A percentile compares a stretch with the other conserved stretches of the same genome.
phyloP scores from a whole-genome alignment of 2,113 vertebrate species.

The Gambusia affinis region DNA sequence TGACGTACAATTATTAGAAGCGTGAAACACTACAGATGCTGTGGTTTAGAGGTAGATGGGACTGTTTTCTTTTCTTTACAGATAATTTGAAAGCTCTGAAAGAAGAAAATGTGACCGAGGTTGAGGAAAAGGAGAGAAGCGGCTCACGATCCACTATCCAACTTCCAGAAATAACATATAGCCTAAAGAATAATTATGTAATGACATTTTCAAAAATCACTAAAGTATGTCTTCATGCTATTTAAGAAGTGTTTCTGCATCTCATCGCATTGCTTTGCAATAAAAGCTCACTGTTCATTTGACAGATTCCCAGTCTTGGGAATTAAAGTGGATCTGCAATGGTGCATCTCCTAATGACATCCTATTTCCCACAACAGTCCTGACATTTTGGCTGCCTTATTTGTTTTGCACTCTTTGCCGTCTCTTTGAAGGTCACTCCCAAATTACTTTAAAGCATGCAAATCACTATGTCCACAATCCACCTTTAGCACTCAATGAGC shows the following conservation, averaged over 20 bases:
- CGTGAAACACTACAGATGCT: too few relatives aligned
- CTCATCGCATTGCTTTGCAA: slow-evolving; percentile 57
- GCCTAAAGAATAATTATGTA: slow-evolving; percentile 38
- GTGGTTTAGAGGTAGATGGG: not conserved
- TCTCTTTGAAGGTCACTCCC: slow-evolving; percentile 80
- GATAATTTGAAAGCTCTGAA: not conserved
- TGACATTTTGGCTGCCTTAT: slow-evolving; percentile 81
- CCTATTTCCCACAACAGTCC: slow-evolving; percentile 62
- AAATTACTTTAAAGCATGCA: slow-evolving; percentile 80
- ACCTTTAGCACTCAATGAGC: slow-evolving; percentile 40
- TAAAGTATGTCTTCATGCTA: slow-evolving; percentile 20
- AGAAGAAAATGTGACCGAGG: not conserved
- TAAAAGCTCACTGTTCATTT: slow-evolving; percentile 33
- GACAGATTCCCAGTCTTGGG: slow-evolving; percentile 47
- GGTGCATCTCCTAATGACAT: slow-evolving; percentile 61
- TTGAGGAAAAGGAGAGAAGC: too few relatives aligned
- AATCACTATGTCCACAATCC: slow-evolving; percentile 63
- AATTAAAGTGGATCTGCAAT: slow-evolving; percentile 63
- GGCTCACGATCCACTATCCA: not conserved
- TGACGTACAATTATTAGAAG: too few relatives aligned
- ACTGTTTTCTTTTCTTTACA: too few relatives aligned
- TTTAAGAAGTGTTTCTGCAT: slow-evolving; percentile 39
- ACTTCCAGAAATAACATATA: slow-evolving; percentile 5
- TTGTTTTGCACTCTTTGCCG: slow-evolving; percentile 70
- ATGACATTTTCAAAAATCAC: slow-evolving; percentile 65